Evolutionary conservation across 1,140 invertebrate species (phyloP).

Genomic region (Aplysia californica): DNA sequence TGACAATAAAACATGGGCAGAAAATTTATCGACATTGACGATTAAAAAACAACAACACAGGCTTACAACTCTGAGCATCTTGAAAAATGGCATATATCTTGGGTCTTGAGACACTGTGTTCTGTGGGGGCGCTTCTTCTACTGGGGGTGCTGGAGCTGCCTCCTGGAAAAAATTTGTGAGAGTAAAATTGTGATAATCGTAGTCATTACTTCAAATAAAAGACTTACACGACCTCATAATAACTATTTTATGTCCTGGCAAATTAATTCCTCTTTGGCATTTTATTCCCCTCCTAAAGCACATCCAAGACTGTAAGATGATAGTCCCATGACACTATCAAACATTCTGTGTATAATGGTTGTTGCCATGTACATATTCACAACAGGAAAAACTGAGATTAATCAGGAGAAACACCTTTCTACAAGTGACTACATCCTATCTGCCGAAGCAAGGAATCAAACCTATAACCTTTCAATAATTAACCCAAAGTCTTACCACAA

Average conservation of each 20-base stretch:
- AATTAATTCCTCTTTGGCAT: background rate
- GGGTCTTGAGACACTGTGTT: constrained; percentile 72
- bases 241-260: background rate
- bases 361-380: too few species aligned
- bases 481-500: too few species aligned
- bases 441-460: too few species aligned
- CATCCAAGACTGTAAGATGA: too few species aligned
- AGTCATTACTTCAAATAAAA: background rate
- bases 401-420: too few species aligned
- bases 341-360: too few species aligned
- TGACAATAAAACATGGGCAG: background rate
- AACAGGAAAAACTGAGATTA: too few species aligned
- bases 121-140: constrained; percentile 36
- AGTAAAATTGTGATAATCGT: background rate
- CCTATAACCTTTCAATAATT: too few species aligned
- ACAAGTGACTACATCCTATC: too few species aligned
- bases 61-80: constrained; percentile 84
- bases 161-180: background rate
- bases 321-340: too few species aligned
- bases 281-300: background rate
- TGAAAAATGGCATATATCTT: constrained; percentile 82
- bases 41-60: background rate
- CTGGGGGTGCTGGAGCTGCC: constrained; percentile 28
- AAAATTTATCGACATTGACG: background rate
- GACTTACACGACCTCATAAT: background rate